Evolutionary conservation across 1,140 invertebrate species (phyloP), one percentile per base, ranked within the genome.

Genomic region (Achroia grisella): DNA sequence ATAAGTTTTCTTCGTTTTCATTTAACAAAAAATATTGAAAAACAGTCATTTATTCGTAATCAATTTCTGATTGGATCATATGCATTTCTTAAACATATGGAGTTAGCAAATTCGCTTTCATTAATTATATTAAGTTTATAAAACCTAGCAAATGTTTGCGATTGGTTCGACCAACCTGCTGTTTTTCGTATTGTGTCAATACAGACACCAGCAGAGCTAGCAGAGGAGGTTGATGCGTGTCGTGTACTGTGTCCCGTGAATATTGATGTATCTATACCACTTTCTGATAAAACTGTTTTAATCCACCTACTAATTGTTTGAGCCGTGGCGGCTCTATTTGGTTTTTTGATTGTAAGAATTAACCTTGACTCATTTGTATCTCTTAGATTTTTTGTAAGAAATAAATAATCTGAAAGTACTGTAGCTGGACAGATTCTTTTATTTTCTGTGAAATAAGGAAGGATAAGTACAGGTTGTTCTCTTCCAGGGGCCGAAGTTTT

Each of bases 371-470:
- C 12, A 13, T 13, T 5, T 35, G 11, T 14, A 9, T 5, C 10
- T 45, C 50, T 51, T 17, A 52, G 10, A 40, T 48, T 36, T 49
- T 40, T 29, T 27, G 58, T 60, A 8, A 41, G 14, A 8, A 11
- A 46, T 8, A 61, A 44, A 46, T 68, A 68, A 33, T 48, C 40
- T 27, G 31, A 14, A 0, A 68, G 34, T 12, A 23, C 33, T 1
- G 39, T 43, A n/a, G 61, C 61, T 10, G 61, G 58, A 10, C 55
- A 65, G 10, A 65, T 58, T 2, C 15, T 32, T 23, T 15, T 4
- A 10, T 55, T 68, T 11, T 55, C 13, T 8, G 10, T 27, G 39
- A 59, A 70, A 37, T 39, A 64, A 0, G 55, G 55, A 30, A 66
- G 36, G 48, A 23, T 31, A 8, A 61, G 37, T 17, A 63, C 10